Evolutionary conservation across 2,888 invertebrate species (phyloP), one percentile per base, ranked within the genome.

Genomic region (Oxytorus armatus): DNA sequence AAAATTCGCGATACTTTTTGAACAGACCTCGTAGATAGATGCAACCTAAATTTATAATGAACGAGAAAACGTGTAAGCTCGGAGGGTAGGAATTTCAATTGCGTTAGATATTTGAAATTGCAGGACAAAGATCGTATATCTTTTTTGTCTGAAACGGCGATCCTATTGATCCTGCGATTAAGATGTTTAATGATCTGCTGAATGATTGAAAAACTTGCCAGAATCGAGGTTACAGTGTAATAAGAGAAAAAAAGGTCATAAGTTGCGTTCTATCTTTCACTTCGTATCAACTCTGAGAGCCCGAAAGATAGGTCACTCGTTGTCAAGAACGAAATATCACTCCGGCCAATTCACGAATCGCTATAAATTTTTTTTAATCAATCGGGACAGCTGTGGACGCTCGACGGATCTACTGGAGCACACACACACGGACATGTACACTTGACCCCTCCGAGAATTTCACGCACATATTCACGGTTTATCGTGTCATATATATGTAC

Each of bases 311-410:
- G 3, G 11, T 61, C 25, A 1, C 8, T 18, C 25, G 14, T 14
- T n/a, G 44, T 63, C 47, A 33, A 29, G 47, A 47, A 5, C 29
- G 29, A 33, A 44, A 16, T 10, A 21, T 63, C 29, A 18, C 29
- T 16, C 7, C n/a, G 18, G 44, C 47, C 23, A 29, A 14, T 29
- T 55, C 8, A 25, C 61, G 14, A 47, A 29, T 63, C 16, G 29
- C 18, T 47, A 39, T 29, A n/a, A n/a, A n/a, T 63, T 63, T 63
- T 42, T 44, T 25, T 47, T 47, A 47, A 63, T 63, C 63, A 63
- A 63, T 47, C 51, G 63, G 21, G 63, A 63, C 29, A 63, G 47
- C 63, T 63, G 61, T 1, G 14, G 16, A 14, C 25, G 42, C 10
- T 61, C 23, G 16, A 29, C 11, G 23, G 44, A 11, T 16, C 14